Percentiles rank a stretch among this genome's conserved stretches.
phyloP scores from a whole-genome alignment of 2,888 invertebrate genomes.

The Protula sp. region DNA sequence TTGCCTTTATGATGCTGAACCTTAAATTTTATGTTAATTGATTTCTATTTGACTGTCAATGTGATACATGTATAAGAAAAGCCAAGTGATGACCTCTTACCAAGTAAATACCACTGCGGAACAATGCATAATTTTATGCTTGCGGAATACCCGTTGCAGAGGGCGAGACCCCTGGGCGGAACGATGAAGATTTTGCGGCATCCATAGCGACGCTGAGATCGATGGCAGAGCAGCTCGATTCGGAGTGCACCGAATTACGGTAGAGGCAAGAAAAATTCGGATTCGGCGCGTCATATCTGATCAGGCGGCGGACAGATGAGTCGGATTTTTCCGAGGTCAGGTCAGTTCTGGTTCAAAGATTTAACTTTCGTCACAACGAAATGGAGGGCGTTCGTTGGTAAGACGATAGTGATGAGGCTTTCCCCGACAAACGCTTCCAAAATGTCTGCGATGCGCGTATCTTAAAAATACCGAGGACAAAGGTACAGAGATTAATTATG shows the following conservation, averaged over 20 bases:
- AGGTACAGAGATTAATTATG: too few species aligned
- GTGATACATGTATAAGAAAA: not conserved
- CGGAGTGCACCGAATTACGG: constrained; percentile 84
- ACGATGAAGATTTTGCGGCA: constrained; percentile 79
- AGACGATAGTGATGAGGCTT: too few species aligned
- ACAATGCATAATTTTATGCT: too few species aligned
- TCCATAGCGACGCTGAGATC: constrained; percentile 86
- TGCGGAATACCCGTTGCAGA: too few species aligned
- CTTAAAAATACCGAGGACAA: too few species aligned
- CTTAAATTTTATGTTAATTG: not conserved
- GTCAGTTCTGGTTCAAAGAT: constrained; percentile 59
- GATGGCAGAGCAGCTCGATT: constrained; percentile 73
- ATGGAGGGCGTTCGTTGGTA: too few species aligned
- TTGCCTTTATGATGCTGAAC: not conserved
- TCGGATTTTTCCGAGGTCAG: constrained; percentile 90
- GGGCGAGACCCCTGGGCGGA: constrained; percentile 62
- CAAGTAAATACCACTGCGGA: too few species aligned
- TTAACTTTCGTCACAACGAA: too few species aligned
- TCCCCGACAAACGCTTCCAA: too few species aligned
- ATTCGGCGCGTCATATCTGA: constrained; percentile 74
- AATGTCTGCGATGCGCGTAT: too few species aligned
- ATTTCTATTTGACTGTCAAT: not conserved
- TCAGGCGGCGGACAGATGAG: constrained; percentile 75
- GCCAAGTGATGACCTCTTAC: too few species aligned
- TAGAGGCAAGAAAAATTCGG: constrained; percentile 51